These are phyloP conservation scores for Caerostris extrusa DNA, from an alignment of 1,140 invertebrate genomes.

Conservation along the genomic window DNA sequence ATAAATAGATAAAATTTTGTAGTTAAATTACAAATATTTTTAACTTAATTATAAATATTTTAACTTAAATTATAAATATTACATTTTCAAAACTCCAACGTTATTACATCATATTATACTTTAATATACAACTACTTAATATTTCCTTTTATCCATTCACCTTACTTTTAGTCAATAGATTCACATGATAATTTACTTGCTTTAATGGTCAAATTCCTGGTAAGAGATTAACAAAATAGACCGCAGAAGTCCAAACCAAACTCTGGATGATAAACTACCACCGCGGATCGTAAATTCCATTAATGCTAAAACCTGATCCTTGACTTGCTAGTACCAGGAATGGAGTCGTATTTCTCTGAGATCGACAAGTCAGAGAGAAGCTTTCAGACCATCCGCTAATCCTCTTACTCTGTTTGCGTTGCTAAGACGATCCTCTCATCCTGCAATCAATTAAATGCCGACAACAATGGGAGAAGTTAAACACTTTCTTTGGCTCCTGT, in stretches of 20 bases:
- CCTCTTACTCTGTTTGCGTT: neutral
- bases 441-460: neutral
- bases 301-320: neutral
- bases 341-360: constrained; percentile 6
- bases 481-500: neutral
- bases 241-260: neutral
- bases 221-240: neutral
- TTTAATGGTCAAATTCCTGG: neutral
- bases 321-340: neutral
- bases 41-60: no score
- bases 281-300: neutral
- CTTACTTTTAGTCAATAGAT: no score
- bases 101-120: no score
- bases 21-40: no score
- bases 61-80: no score
- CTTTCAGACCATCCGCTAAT: neutral
- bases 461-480: neutral
- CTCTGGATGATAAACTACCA: neutral
- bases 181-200: neutral
- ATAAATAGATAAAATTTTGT: no score
- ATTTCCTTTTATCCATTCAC: no score
- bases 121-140: no score
- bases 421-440: neutral
- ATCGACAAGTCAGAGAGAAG: neutral
- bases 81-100: no score